Percentiles rank a stretch among this genome's conserved stretches.
phyloP scores from a whole-genome alignment of 2,888 invertebrate genomes.

The Drosophila longiperda region DNA sequence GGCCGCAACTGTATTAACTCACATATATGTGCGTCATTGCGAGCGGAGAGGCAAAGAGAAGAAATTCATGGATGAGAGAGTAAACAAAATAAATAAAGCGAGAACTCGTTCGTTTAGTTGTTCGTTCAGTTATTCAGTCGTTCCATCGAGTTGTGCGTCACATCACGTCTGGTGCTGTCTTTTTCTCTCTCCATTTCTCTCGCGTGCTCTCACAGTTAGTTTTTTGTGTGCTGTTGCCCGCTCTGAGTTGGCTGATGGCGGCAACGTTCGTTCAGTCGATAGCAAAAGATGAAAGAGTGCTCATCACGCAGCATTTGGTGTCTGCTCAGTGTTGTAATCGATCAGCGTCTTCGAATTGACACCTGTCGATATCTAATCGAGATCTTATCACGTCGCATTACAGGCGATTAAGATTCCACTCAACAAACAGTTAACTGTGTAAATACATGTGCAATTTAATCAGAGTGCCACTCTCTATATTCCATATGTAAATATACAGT shows the following conservation, averaged over 20 bases:
- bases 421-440: background rate
- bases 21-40: conserved; percentile 44
- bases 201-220: conserved; percentile 46
- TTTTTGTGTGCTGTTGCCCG: conserved; percentile 6
- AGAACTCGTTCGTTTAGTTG: conserved; percentile 8
- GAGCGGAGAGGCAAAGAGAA: conserved; percentile 6
- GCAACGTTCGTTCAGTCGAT: conserved; percentile 80
- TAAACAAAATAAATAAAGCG: conserved; percentile 22
- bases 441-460: conserved; percentile 10
- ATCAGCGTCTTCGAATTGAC: conserved; percentile 85
- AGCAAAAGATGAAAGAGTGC: conserved; percentile 85
- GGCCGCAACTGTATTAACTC: background rate
- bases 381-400: conserved; percentile 84
- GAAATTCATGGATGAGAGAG: conserved; percentile 12
- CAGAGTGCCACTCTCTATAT: conserved; percentile 23
- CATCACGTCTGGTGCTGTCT: conserved; percentile 10
- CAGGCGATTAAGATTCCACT: conserved; percentile 76
- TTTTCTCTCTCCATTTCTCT: background rate
- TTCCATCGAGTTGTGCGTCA: conserved; percentile 49
- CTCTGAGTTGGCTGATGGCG: conserved; percentile 10
- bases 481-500: conserved; percentile 29
- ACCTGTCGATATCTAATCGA: conserved; percentile 85
- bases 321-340: conserved; percentile 84
- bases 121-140: conserved; percentile 1
- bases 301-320: conserved; percentile 82